Conservation (phyloP, 1,140 invertebrate genomes). For the Aphelenchoides fujianensis region DNA sequence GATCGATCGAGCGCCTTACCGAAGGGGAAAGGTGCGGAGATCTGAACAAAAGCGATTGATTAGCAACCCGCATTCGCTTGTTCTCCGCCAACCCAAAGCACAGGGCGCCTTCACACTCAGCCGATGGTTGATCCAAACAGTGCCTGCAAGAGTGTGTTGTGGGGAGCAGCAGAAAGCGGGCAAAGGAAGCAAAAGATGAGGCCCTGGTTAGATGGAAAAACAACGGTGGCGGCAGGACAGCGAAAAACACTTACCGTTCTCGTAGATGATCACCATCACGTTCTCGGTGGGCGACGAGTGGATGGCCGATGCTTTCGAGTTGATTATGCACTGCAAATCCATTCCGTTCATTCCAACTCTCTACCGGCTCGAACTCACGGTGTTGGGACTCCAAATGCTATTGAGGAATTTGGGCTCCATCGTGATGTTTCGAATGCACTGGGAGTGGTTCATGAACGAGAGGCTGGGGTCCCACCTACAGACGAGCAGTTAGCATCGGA, state of each 20-base stretch:
- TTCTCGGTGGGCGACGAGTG: constrained; percentile 61
- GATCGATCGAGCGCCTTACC: too few relatives aligned
- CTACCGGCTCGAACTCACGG: too few relatives aligned
- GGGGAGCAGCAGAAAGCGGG: constrained; percentile 4
- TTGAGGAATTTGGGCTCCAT: constrained; percentile 55
- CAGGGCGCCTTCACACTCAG: constrained; percentile 60
- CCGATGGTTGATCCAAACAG: constrained; percentile 61
- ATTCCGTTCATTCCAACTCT: too few relatives aligned
- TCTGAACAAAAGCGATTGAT: too few relatives aligned
- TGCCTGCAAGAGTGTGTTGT: constrained; percentile 35
- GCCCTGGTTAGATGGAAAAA: too few relatives aligned
- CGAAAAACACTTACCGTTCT: constrained; percentile 33
- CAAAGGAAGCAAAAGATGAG: too few relatives aligned
- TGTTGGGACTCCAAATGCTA: constrained; percentile 61
- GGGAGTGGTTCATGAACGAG: constrained; percentile 52
- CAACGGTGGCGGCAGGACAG: too few relatives aligned
- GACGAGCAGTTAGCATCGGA: too few relatives aligned
- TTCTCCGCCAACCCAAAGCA: constrained; percentile 51
- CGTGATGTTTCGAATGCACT: constrained; percentile 61
- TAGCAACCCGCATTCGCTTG: too few relatives aligned
- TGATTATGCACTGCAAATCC: constrained; percentile 54
- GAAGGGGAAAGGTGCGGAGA: too few relatives aligned
- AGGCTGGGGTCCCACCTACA: constrained; percentile 58
- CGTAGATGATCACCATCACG: constrained; percentile 59
- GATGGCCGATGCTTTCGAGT: constrained; percentile 54